A percentile compares a stretch with the other conserved stretches of the same genome.
Evolutionary conservation across 2,888 invertebrate species (phyloP).

Genomic region (Pollenia labialis): DNA sequence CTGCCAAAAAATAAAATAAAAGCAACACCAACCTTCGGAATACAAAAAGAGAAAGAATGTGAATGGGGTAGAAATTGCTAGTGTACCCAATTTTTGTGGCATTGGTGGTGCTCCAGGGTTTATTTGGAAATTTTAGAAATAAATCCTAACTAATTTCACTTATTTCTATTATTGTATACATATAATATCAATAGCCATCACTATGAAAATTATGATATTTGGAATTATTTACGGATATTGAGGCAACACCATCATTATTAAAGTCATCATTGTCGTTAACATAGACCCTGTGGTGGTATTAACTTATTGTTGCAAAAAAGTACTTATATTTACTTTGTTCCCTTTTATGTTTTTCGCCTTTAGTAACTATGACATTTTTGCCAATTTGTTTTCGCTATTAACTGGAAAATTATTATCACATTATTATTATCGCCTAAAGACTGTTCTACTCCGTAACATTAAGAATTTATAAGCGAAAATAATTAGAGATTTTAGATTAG

Average conservation of each 20-base stretch:
- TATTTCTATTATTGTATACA: background rate
- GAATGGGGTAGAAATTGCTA: background rate
- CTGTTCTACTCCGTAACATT: background rate
- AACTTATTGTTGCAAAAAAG: conserved; percentile 29
- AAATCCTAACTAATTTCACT: conserved; percentile 14
- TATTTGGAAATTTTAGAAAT: conserved; percentile 1
- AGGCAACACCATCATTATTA: conserved; percentile 37
- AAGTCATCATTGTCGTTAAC: conserved; percentile 13
- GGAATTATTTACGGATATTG: conserved; percentile 60
- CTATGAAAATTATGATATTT: conserved; percentile 66
- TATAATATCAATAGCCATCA: conserved; percentile 20
- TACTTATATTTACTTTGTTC: background rate
- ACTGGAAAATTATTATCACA: conserved; percentile 68
- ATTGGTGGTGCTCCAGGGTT: conserved; percentile 14
- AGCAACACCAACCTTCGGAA: background rate
- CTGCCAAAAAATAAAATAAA: background rate
- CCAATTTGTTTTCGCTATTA: conserved; percentile 64
- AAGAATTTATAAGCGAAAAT: conserved; percentile 18
- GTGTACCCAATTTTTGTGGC: background rate
- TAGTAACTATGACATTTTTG: conserved; percentile 48
- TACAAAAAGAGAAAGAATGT: background rate
- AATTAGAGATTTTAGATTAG: conserved; percentile 6
- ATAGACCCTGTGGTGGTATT: conserved; percentile 8
- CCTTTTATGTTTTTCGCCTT: background rate
- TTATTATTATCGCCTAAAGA: conserved; percentile 4